phyloP scores from a whole-genome alignment of 2,797 vertebrate genomes.

The Tangara arthus region DNA sequence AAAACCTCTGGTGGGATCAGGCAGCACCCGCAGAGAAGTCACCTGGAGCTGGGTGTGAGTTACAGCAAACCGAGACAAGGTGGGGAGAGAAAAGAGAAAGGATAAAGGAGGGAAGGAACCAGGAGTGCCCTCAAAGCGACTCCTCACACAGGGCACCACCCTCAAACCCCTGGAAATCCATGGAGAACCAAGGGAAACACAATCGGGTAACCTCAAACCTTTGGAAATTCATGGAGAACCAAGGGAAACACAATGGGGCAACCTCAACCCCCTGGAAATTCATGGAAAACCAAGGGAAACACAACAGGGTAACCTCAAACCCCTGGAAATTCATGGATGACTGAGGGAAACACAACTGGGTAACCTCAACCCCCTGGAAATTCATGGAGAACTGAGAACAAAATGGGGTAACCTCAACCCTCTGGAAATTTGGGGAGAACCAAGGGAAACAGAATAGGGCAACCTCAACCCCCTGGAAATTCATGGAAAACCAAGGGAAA shows the following conservation, averaged over 20 bases:
- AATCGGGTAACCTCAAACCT: accelerated
- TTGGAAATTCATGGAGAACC: not conserved
- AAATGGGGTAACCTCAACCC: accelerated
- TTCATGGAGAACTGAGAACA: accelerated
- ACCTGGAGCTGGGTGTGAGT: not conserved
- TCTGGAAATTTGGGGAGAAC: too few species aligned
- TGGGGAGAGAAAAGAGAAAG: not conserved
- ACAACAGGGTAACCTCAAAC: accelerated
- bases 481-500: accelerated
- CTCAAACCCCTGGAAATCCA: not conserved
- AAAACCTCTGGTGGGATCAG: not conserved
- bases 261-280: accelerated
- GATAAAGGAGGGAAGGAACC: not conserved
- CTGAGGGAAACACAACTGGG: too few species aligned
- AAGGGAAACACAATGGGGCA: accelerated
- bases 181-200: accelerated
- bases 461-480: accelerated
- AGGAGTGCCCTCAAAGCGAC: not conserved
- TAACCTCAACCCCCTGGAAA: not conserved
- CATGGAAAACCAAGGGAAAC: accelerated
- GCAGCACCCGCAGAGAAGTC: accelerated
- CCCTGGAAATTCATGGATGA: accelerated
- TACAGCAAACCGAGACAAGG: not conserved
- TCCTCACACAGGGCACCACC: accelerated
- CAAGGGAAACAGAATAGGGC: too few species aligned